Base-by-base conservation (phyloP, 2,888 invertebrate genomes). In the Ophonus ardosiacus region DNA sequence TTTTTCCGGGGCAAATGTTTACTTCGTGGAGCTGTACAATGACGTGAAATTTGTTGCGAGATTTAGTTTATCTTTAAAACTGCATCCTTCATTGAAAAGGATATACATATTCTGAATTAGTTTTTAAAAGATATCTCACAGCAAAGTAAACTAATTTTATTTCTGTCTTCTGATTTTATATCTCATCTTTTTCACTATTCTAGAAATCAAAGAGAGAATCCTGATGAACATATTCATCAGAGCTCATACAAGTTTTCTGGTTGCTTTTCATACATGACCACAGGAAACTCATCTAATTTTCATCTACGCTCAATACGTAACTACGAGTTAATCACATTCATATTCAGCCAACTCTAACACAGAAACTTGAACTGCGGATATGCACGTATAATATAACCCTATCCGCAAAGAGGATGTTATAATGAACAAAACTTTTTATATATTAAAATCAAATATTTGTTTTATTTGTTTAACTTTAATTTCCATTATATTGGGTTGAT, bases 241-340 rank as follows among this genome's bases (percentile, higher is more conserved):
- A 51, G 18, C 59, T 61, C 59, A 18, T 61, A 15, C 59, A 24
- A 24, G 24, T 24, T 63, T 63, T 63, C 59, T 59, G 17, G 15
- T 7, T 13, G 63, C 63, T 31, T 63, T 63, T 63, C 63, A 63
- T 24, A 63, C 10, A 21, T 63, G 63, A 18, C 63, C 63, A 63
- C 63, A 31, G 63, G 10, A 63, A 63, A 24, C 63, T 63, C 63
- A 63, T 63, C 63, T 24, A 63, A 63, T 63, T 63, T 63, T 63
- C 63, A 63, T 24, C 21, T 63, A 63, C 63, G 63, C 63, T 63
- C 63, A 63, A 63, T 63, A 63, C 63, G 63, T 21, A 63, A 63
- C 63, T 63, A 31, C 31, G 31, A 63, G 63, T 63, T 21, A 63
- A 63, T 63, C 63, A 63, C 63, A 63, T 63, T 63, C 17, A 63